These are phyloP conservation scores for Apotomis betuletana DNA, from an alignment of 2,888 invertebrate genomes.

Conservation along the genomic window DNA sequence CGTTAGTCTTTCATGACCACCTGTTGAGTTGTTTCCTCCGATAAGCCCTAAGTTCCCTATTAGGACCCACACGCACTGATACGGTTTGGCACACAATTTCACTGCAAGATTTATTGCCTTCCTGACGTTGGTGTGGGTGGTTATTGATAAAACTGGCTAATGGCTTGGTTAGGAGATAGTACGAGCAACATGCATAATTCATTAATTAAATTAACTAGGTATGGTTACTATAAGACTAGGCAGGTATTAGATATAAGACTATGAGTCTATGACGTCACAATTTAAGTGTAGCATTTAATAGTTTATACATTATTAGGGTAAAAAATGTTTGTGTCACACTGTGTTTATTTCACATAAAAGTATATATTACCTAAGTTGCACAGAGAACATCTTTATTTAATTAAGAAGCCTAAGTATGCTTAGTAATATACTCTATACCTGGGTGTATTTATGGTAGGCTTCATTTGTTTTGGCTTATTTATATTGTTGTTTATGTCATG, in stretches of 20 bases:
- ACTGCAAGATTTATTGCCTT: constrained; percentile 31
- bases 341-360: too few relatives aligned
- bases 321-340: too few relatives aligned
- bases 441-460: too few relatives aligned
- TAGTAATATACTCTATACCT: too few relatives aligned
- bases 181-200: background rate
- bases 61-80: constrained; percentile 29
- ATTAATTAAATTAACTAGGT: background rate
- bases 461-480: too few relatives aligned
- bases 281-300: too few relatives aligned
- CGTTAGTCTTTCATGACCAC: background rate
- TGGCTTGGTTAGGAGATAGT: constrained; percentile 11
- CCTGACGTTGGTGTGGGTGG: constrained; percentile 26
- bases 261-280: too few relatives aligned
- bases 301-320: too few relatives aligned
- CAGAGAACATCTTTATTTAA: too few relatives aligned
- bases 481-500: too few relatives aligned
- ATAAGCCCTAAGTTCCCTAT: background rate
- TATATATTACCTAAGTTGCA: too few relatives aligned
- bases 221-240: background rate
- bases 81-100: constrained; percentile 30
- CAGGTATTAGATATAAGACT: background rate
- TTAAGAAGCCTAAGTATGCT: too few relatives aligned
- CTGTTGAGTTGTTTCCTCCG: constrained; percentile 14
- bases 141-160: constrained; percentile 28